Conservation (phyloP, 2,888 invertebrate species). For the Philonicus albiceps region DNA sequence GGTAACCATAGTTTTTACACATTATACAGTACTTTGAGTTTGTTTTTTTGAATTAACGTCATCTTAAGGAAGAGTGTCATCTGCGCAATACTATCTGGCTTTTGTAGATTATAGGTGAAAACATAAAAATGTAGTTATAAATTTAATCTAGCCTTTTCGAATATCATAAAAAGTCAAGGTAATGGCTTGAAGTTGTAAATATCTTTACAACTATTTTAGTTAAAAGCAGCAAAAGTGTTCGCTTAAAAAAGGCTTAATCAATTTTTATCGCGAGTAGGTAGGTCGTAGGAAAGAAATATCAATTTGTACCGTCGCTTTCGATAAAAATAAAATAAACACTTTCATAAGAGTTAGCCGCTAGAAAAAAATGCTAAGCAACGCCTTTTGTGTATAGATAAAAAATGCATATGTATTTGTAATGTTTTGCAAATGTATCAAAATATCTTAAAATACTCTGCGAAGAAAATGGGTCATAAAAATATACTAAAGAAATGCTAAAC, state of each 20-base stretch:
- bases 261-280: neutral
- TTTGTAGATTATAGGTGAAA: too few relatives aligned
- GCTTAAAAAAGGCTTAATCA: neutral
- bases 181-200: neutral
- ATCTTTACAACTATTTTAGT: neutral
- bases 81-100: too few relatives aligned
- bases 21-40: too few relatives aligned
- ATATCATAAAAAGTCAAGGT: neutral
- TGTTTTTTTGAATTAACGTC: too few relatives aligned
- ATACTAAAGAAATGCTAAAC: neutral
- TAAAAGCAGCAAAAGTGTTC: neutral
- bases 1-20: too few relatives aligned
- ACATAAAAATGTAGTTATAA: too few relatives aligned
- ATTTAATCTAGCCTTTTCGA: neutral
- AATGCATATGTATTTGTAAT: neutral
- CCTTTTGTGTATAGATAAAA: neutral
- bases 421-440: neutral
- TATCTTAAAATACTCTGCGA: neutral
- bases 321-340: neutral
- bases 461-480: neutral
- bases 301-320: neutral
- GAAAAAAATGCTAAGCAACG: neutral
- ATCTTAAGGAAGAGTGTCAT: too few relatives aligned
- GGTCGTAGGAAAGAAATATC: neutral
- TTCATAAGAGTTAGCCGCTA: neutral